phyloP scores from a whole-genome alignment of 2,797 vertebrate species.

The Semotilus atromaculatus region DNA sequence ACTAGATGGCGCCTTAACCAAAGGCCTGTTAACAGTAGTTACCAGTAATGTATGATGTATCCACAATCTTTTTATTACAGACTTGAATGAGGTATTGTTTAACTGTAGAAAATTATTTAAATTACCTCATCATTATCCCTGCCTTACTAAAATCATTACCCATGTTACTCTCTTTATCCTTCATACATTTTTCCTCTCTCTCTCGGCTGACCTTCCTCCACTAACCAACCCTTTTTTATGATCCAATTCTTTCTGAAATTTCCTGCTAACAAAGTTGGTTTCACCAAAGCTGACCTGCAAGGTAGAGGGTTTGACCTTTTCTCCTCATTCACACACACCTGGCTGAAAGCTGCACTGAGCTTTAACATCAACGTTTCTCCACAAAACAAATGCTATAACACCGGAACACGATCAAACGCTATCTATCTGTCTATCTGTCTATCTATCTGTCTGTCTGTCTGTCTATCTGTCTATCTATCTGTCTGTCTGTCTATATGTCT shows the following conservation, averaged over 20 bases:
- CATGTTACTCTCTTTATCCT: background rate
- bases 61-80: background rate
- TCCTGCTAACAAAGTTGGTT: constrained; percentile 96
- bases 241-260: constrained; percentile 70
- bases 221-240: constrained; percentile 82
- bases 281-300: constrained; percentile 99
- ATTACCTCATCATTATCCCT: background rate
- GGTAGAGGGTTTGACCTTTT: constrained; percentile 87
- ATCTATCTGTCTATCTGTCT: background rate
- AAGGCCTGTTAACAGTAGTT: background rate
- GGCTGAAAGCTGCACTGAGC: constrained; percentile 77
- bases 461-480: background rate
- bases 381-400: background rate
- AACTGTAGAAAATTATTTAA: background rate
- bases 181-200: background rate
- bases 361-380: background rate
- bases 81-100: background rate
- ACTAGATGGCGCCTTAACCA: constrained; percentile 49
- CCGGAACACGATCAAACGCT: no score
- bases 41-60: background rate
- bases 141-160: background rate
- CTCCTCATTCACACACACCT: constrained; percentile 58
- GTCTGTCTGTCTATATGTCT: background rate
- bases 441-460: background rate
- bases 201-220: constrained; percentile 65